These are phyloP conservation scores for Tupaia chinensis DNA, from an alignment of 2,113 vertebrate species.

Conservation along the genomic window DNA sequence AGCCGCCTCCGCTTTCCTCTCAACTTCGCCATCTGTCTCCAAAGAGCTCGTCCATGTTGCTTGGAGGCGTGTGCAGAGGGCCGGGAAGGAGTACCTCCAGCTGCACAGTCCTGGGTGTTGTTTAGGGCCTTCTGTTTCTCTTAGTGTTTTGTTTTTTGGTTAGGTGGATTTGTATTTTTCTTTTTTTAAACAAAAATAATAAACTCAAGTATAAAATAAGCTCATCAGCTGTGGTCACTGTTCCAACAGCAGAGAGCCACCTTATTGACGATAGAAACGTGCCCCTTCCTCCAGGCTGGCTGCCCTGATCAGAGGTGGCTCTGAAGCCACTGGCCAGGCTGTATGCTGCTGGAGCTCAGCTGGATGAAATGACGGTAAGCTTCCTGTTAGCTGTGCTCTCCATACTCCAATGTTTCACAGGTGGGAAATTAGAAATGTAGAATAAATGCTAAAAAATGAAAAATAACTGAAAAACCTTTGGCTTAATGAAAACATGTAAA, in stretches of 20 bases:
- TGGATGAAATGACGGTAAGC: neutral
- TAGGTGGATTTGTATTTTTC: neutral
- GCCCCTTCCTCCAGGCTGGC: rapidly evolving
- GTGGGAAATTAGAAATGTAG: neutral
- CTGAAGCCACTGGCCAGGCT: neutral
- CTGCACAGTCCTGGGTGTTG: neutral
- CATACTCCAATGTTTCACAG: neutral
- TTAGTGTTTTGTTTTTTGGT: neutral
- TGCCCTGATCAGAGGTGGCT: no score
- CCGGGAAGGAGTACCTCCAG: neutral
- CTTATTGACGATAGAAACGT: no score
- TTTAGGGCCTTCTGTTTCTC: neutral
- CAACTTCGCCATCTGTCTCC: neutral
- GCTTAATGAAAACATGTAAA: neutral
- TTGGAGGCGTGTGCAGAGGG: neutral
- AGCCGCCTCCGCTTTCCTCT: neutral
- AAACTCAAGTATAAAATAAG: neutral
- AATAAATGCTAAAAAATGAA: neutral
- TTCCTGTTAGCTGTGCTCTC: neutral
- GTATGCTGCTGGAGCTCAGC: no score
- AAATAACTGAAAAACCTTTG: neutral
- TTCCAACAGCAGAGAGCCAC: neutral
- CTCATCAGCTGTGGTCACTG: neutral
- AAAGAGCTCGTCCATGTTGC: neutral
- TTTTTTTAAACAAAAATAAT: neutral